A percentile compares a stretch with the other conserved stretches of the same genome.
These are phyloP conservation scores for Heliconius himera DNA, from an alignment of 1,140 invertebrate genomes.

Conservation along the genomic window DNA sequence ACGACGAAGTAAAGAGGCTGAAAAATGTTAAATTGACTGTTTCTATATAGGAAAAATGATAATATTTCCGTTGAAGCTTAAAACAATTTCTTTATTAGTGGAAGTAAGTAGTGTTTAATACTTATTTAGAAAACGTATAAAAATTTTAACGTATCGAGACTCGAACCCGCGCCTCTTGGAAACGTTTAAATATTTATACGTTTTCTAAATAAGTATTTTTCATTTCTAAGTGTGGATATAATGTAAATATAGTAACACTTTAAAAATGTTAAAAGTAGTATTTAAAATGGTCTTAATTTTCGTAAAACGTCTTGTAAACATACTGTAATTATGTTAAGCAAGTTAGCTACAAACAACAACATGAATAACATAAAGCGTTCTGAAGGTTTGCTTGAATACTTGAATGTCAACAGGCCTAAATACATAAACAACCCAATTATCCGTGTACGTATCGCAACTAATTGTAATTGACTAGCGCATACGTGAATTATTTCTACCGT, in stretches of 20 bases:
- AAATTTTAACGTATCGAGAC: no score
- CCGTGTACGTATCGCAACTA: neutral
- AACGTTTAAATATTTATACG: no score
- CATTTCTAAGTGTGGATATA: no score
- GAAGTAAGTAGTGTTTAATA: no score
- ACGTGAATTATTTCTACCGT: neutral
- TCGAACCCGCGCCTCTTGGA: no score
- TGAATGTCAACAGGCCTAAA: conserved; percentile 7
- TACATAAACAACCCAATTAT: neutral
- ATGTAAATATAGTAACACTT: no score
- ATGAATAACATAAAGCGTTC: conserved; percentile 5
- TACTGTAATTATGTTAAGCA: neutral
- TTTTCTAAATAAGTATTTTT: no score
- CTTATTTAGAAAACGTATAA: no score
- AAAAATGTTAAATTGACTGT: conserved; percentile 4
- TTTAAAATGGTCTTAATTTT: no score
- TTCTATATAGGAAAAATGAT: neutral
- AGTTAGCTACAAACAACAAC: neutral
- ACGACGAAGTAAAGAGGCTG: neutral
- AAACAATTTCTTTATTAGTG: neutral
- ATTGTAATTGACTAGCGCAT: conserved; percentile 6
- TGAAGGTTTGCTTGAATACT: conserved; percentile 7
- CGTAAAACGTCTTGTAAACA: no score
- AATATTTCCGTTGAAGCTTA: neutral
- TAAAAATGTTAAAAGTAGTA: no score